Evolutionary conservation across 1,140 invertebrate genomes (phyloP).

Genomic region (Drosophila repletoides): DNA sequence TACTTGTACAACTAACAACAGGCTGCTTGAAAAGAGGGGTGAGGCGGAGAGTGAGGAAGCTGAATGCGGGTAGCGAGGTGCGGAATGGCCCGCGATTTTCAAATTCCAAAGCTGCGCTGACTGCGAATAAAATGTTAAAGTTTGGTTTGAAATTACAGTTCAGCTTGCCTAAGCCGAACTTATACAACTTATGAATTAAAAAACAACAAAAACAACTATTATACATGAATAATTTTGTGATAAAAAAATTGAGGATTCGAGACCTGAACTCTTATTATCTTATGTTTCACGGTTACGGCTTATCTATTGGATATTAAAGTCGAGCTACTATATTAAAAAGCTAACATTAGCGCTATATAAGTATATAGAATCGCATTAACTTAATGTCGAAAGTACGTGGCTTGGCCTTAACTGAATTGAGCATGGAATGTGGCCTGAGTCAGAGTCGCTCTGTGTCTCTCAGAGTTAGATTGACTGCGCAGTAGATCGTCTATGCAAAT

Average conservation of each 20-base stretch:
- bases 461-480: conserved; percentile 62
- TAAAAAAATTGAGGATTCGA: too few species aligned
- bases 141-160: too few species aligned
- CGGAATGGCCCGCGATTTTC: conserved; percentile 54
- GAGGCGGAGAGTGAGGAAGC: background rate
- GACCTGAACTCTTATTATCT: too few species aligned
- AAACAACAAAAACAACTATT: too few species aligned
- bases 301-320: too few species aligned
- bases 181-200: too few species aligned
- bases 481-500: conserved; percentile 44
- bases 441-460: conserved; percentile 46
- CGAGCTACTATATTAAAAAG: too few species aligned
- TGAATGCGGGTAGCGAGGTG: background rate
- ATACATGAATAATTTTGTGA: conserved; percentile 70
- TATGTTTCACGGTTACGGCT: too few species aligned
- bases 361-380: too few species aligned
- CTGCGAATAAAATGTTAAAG: conserved; percentile 72
- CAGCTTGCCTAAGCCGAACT: too few species aligned
- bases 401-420: conserved; percentile 27
- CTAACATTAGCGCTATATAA: too few species aligned
- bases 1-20: conserved; percentile 1
- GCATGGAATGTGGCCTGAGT: conserved; percentile 66
- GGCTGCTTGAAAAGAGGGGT: conserved; percentile 2
- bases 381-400: too few species aligned
- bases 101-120: conserved; percentile 68